A percentile compares a stretch with the other conserved stretches of the same genome.
Evolutionary conservation across 2,797 vertebrate species (phyloP).

Genomic region (Tadarida brasiliensis): DNA sequence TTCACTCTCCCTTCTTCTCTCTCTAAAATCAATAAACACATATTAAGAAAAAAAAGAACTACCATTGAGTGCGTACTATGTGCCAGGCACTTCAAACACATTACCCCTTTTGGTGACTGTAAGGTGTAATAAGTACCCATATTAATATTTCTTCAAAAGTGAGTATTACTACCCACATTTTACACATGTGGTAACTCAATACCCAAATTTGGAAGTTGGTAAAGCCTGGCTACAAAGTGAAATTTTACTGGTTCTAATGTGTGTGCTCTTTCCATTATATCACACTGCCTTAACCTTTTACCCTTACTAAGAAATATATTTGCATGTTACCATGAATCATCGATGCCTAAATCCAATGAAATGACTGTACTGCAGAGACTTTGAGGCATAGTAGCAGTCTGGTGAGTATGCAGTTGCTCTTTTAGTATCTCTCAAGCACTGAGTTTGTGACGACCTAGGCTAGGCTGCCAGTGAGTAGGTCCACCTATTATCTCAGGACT

Average conservation of each 20-base stretch:
- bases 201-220: slow-evolving; percentile 10
- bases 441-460: not conserved
- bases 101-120: slow-evolving; percentile 38
- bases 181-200: not conserved
- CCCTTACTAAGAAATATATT: not conserved
- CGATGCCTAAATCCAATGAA: not conserved
- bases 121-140: not conserved
- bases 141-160: slow-evolving; percentile 43
- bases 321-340: not conserved
- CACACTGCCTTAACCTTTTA: not conserved
- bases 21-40: too few relatives aligned
- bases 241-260: slow-evolving; percentile 19
- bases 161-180: not conserved
- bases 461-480: not conserved
- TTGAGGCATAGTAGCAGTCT: not conserved
- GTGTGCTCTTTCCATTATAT: not conserved
- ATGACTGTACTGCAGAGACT: slow-evolving; percentile 1
- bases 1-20: too few relatives aligned
- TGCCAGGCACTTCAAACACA: not conserved
- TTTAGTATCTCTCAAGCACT: slow-evolving; percentile 43
- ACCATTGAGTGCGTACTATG: not conserved
- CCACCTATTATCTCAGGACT: slow-evolving; percentile 2
- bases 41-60: not conserved
- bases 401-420: not conserved
- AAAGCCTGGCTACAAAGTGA: slow-evolving; percentile 49